These are phyloP conservation scores for Scaptomyza polygonia DNA, from an alignment of 2,888 invertebrate genomes.

Conservation along the genomic window DNA sequence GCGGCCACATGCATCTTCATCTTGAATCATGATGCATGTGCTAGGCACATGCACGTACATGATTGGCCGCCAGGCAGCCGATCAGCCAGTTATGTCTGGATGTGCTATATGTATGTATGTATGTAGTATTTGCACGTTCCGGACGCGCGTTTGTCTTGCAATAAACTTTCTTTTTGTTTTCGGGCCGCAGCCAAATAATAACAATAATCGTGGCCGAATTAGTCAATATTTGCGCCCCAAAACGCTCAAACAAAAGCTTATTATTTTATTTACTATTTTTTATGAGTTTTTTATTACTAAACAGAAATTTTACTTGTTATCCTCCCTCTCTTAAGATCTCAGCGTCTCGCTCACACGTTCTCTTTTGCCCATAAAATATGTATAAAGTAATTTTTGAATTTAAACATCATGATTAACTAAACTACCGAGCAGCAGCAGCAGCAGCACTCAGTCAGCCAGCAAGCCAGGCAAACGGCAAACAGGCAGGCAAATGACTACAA, in stretches of 20 bases:
- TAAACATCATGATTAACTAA: constrained; percentile 74
- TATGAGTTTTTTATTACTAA: constrained; percentile 30
- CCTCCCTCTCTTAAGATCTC: constrained; percentile 7
- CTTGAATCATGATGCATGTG: constrained; percentile 68
- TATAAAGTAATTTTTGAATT: constrained; percentile 76
- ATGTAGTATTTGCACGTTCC: constrained; percentile 48
- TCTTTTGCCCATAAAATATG: constrained; percentile 55
- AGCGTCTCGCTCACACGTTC: constrained; percentile 11
- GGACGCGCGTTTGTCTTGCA: constrained; percentile 16
- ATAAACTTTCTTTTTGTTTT: constrained; percentile 62
- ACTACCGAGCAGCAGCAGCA: constrained; percentile 60
- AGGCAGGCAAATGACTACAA: constrained; percentile 73
- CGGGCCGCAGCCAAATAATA: constrained; percentile 68
- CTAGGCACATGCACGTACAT: constrained; percentile 71
- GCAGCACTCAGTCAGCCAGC: no score
- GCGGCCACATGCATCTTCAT: constrained; percentile 71
- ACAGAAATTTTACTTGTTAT: constrained; percentile 11
- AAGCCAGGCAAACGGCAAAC: not conserved
- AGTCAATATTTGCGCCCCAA: constrained; percentile 81
- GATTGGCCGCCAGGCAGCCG: constrained; percentile 74
- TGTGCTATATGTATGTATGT: constrained; percentile 45
- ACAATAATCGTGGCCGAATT: constrained; percentile 82
- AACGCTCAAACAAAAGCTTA: constrained; percentile 67
- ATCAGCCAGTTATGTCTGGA: constrained; percentile 37
- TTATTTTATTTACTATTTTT: constrained; percentile 62